phyloP scores from a whole-genome alignment of 2,113 vertebrate genomes.

The Nannobrachium achirus region DNA sequence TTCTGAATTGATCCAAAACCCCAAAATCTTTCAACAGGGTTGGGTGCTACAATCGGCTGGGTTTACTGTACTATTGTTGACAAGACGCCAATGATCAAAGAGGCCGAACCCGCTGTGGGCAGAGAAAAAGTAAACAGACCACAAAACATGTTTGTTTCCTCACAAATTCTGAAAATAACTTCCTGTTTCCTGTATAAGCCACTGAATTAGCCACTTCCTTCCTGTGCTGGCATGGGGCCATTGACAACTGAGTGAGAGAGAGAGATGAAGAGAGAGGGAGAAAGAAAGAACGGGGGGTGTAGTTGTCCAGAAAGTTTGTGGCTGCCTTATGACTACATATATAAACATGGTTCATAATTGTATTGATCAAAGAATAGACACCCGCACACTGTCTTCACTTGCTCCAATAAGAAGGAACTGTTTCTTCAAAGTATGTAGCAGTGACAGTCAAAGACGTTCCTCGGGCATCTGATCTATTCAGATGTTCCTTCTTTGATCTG shows the following conservation, averaged over 20 bases:
- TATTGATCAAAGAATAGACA: too few species aligned
- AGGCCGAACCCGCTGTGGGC: neutral
- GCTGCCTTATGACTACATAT: too few species aligned
- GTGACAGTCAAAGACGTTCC: neutral
- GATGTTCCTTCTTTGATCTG: neutral
- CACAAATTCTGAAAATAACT: slow-evolving; percentile 64
- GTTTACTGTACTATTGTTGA: neutral
- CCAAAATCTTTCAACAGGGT: neutral
- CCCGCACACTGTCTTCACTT: neutral
- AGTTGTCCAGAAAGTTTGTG: too few species aligned
- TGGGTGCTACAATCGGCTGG: too few species aligned
- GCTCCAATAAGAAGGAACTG: slow-evolving; percentile 17
- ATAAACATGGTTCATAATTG: too few species aligned
- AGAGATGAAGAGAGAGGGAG: neutral
- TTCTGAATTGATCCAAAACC: neutral
- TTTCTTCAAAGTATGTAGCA: slow-evolving; percentile 16
- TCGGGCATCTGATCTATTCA: neutral
- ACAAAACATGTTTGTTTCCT: slow-evolving; percentile 47
- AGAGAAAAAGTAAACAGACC: slow-evolving; percentile 30
- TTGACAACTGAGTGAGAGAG: neutral
- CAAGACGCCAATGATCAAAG: slow-evolving; percentile 28
- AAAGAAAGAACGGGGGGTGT: too few species aligned
- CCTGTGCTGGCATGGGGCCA: slow-evolving; percentile 28
- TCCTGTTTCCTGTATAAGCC: slow-evolving; percentile 74
- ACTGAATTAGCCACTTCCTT: slow-evolving; percentile 72